phyloP scores from a whole-genome alignment of 2,888 invertebrate genomes.

The Boloria selene region DNA sequence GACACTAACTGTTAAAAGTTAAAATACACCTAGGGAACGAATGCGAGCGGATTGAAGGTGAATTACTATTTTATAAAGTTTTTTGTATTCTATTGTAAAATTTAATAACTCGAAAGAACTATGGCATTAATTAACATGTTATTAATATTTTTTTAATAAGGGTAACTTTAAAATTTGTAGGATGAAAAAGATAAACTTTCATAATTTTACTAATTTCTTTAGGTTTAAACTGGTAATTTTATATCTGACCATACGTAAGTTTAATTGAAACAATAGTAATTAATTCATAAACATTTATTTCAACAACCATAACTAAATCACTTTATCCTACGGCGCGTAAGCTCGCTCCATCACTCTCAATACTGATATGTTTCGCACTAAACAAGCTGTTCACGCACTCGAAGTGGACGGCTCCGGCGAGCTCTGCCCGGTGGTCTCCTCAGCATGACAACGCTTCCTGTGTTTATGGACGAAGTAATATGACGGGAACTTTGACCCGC shows the following conservation, averaged over 20 bases:
- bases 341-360: slow-evolving; percentile 54
- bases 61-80: too few relatives aligned
- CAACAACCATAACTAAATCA: slow-evolving; percentile 51
- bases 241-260: too few relatives aligned
- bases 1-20: too few relatives aligned
- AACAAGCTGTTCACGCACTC: slow-evolving; percentile 47
- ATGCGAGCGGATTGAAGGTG: too few relatives aligned
- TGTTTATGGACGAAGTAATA: slow-evolving; percentile 97
- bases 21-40: too few relatives aligned
- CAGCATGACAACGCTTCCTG: slow-evolving; percentile 91
- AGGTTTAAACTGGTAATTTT: neutral
- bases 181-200: too few relatives aligned
- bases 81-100: too few relatives aligned
- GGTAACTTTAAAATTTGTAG: too few relatives aligned
- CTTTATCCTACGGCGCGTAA: slow-evolving; percentile 50
- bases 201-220: too few relatives aligned
- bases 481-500: slow-evolving; percentile 95
- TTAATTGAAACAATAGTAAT: slow-evolving; percentile 39
- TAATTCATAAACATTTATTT: slow-evolving; percentile 52
- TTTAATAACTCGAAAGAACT: too few relatives aligned
- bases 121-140: too few relatives aligned
- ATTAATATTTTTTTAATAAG: too few relatives aligned
- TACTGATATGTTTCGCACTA: slow-evolving; percentile 45
- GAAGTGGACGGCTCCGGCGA: slow-evolving; percentile 60
- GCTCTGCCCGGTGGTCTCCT: slow-evolving; percentile 63